Evolutionary conservation across 2,888 invertebrate species (phyloP).

Genomic region (Altica lythri): DNA sequence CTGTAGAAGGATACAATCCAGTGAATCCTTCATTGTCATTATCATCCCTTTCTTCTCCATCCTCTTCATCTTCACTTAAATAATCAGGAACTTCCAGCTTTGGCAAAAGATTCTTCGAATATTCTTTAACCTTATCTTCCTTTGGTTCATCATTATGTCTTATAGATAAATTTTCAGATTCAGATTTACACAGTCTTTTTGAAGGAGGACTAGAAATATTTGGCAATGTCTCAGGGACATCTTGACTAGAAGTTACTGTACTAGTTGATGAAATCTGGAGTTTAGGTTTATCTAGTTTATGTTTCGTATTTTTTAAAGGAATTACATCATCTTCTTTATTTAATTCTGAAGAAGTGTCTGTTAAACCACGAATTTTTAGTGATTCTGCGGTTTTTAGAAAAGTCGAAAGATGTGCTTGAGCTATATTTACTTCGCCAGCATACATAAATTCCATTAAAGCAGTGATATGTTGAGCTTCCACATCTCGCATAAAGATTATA

Average conservation of each 20-base stretch:
- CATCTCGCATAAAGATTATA: constrained; percentile 84
- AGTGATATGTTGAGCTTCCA: constrained; percentile 76
- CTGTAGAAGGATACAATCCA: constrained; percentile 47
- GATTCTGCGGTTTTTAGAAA: constrained; percentile 80
- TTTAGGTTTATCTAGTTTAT: constrained; percentile 30
- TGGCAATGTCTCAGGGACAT: constrained; percentile 41
- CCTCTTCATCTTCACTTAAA: constrained; percentile 69
- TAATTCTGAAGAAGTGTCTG: constrained; percentile 62
- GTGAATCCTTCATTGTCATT: constrained; percentile 41
- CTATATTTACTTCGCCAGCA: constrained; percentile 82
- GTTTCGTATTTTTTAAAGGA: constrained; percentile 26
- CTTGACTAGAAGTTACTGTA: constrained; percentile 56
- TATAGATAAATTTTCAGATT: constrained; percentile 42
- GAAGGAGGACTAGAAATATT: constrained; percentile 45
- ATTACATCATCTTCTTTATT: constrained; percentile 21
- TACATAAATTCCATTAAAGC: constrained; percentile 85
- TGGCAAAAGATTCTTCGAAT: constrained; percentile 59
- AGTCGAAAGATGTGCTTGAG: constrained; percentile 75
- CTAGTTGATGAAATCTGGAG: constrained; percentile 39
- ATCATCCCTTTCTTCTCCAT: constrained; percentile 54
- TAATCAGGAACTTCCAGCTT: constrained; percentile 76
- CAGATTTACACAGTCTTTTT: constrained; percentile 45
- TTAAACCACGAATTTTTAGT: constrained; percentile 77
- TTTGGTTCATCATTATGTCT: constrained; percentile 45
- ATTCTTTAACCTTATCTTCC: constrained; percentile 40